These are phyloP conservation scores for Drosophila borealis DNA, from an alignment of 2,888 invertebrate species.

Conservation along the genomic window DNA sequence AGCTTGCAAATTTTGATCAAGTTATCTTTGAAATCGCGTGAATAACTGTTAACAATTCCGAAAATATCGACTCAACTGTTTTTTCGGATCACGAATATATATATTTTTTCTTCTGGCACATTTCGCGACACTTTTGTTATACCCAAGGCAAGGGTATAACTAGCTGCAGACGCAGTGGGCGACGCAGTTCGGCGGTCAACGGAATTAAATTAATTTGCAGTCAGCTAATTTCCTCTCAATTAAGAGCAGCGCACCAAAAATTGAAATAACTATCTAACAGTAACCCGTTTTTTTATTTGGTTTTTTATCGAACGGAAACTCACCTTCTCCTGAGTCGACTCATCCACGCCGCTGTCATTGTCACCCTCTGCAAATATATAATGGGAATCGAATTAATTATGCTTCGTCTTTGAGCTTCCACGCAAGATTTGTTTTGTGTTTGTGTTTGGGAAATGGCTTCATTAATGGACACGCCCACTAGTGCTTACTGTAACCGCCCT, in stretches of 20 bases:
- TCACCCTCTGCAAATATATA: conserved; percentile 89
- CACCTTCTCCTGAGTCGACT: conserved; percentile 92
- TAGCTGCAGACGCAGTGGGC: conserved; percentile 8
- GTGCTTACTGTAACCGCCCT: conserved; percentile 57
- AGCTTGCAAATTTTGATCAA: too few relatives aligned
- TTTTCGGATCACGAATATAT: too few relatives aligned
- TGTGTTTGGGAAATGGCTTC: conserved; percentile 43
- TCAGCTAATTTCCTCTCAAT: conserved; percentile 62
- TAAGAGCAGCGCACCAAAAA: conserved; percentile 43
- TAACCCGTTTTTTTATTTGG: conserved; percentile 1
- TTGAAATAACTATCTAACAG: conserved; percentile 16
- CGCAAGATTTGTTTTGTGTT: neutral
- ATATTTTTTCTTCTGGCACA: neutral
- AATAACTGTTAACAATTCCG: too few relatives aligned
- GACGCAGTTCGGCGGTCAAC: conserved; percentile 45
- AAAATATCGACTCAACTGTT: too few relatives aligned
- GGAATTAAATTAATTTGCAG: conserved; percentile 61
- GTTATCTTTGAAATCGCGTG: too few relatives aligned
- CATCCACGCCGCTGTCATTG: conserved; percentile 93
- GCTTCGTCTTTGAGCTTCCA: neutral
- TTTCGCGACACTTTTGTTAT: neutral
- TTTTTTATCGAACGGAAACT: conserved; percentile 81
- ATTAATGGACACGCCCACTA: conserved; percentile 36
- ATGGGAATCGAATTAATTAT: conserved; percentile 19
- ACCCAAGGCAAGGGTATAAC: neutral